Base-by-base conservation (phyloP, 1,140 invertebrate species). In the Pseudoatta argentina region DNA sequence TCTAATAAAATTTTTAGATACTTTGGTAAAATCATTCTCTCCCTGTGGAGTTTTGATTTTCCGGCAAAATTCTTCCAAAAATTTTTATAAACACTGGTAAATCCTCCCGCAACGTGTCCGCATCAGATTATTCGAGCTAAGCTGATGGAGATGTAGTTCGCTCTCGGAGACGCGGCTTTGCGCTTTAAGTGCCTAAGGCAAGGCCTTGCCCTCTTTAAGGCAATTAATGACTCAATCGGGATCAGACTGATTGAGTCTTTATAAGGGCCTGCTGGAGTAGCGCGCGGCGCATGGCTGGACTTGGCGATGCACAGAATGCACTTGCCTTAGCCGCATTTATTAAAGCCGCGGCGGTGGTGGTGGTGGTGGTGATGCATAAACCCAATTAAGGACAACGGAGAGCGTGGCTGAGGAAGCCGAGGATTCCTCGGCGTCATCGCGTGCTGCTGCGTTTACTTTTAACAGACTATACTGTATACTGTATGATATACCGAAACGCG, bases 171-270 rank as follows among this genome's bases (percentile, higher is more conserved):
- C 69, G 75, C 75, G 82, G 79, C 79, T 89, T 89, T 81, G 88
- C 89, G 85, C 79, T 90, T 82, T 34, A 89, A 69, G 63, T 66
- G 75, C 69, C 86, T 86, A 79, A 87, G 90, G 64, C 83, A 86
- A 91, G 90, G 81, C 88, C 91, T 88, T 91, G 91, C 91, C 91
- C 90, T 91, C 91, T 91, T 91, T 90, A 91, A 91, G 90, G 90
- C 90, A 91, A 91, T 91, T 91, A 91, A 91, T 72, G 90, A 89
- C 90, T 91, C 90, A 91, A 91, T 91, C 90, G 87, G 86, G 90
- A 91, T 91, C 90, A 86, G 87, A 86, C 86, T 89, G 90, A 91
- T 91, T 91, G 92, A 92, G 90, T 75, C 91, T 93, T 92, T 93
- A 92, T 91, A 92, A 93, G 92, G 90, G 89, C 89, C 85, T 82